Evolutionary conservation across 1,140 invertebrate genomes (phyloP), one percentile per base, ranked within the genome.

Genomic region (Nasonia longicornis): DNA sequence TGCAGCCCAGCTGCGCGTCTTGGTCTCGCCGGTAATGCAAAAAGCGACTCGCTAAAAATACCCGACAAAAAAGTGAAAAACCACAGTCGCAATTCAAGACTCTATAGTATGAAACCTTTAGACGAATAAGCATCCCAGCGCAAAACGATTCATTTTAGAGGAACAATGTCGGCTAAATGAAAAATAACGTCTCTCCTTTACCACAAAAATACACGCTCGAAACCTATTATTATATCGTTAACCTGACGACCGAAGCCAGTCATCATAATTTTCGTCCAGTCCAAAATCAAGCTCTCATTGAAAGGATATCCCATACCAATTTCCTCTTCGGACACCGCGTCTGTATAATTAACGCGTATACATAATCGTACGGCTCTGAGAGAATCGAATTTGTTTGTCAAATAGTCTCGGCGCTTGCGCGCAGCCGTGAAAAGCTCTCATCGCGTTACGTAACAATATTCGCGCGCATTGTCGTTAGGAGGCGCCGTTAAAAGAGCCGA

Each of bases 401-500:
- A 35, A 69, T 2, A 22, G 38, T n/a, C 6, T 67, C 22, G n/a
- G 20, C 42, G 66, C 52, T 42, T 67, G 16, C 35, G 45, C 29
- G 22, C 26, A 69, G 16, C 26, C 66, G 20, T 22, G 35, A 77
- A 70, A 26, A 42, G 38, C 48, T 20, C 29, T 79, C 48, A 20
- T 16, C 22, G 71, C 20, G 8, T 79, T 79, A 79, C 70, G 48
- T 67, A 78, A 71, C 48, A 3, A 31, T 63, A n/a, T 38, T 38
- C 20, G 70, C 22, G 48, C 20, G 35, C 29, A 22, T 16, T 16
- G 64, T 73, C 16, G 70, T 73, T 72, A 58, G 69, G 52, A 63
- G 71, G n/a, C 16, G 77, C 69, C 78, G 71, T 79, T 79, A 72
- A 79, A 70, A 79, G 26, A 29, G 20, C 14, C 20, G 35, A 20